Percentiles rank a stretch among this genome's conserved stretches.
Conservation (phyloP, 2,888 invertebrate species). For the Callinectes sapidus region DNA sequence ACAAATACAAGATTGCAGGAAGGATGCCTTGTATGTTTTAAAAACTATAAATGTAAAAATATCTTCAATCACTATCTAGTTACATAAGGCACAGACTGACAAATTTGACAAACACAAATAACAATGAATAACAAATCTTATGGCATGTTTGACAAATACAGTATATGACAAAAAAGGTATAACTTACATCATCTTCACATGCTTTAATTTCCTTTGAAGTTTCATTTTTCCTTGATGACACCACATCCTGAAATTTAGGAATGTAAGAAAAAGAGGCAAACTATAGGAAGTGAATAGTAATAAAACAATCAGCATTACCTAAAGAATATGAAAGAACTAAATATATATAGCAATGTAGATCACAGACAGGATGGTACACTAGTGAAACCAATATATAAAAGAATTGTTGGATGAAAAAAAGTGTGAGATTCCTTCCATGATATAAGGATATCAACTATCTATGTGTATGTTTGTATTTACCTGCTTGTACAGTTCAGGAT, state of each 20-base stretch:
- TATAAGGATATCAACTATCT: too few species aligned
- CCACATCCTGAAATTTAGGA: slow-evolving; percentile 27
- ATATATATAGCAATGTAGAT: too few species aligned
- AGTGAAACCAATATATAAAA: too few species aligned
- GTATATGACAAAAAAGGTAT: background rate
- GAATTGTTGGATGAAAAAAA: too few species aligned
- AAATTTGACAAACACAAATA: background rate
- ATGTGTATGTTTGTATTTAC: too few species aligned
- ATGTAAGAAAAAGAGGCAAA: background rate
- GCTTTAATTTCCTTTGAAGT: slow-evolving; percentile 51
- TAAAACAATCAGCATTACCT: background rate
- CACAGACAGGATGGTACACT: too few species aligned
- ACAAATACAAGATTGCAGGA: background rate
- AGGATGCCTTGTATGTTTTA: background rate
- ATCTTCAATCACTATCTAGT: background rate
- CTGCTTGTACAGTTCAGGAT: too few species aligned
- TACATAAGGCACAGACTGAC: background rate
- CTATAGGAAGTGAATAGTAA: background rate
- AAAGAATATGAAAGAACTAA: too few species aligned
- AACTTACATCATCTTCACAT: slow-evolving; percentile 64
- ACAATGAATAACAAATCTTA: background rate
- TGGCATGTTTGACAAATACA: background rate
- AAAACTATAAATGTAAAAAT: background rate
- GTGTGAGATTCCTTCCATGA: too few species aligned
- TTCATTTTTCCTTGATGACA: slow-evolving; percentile 5